These are phyloP conservation scores for Zygogramma bicolorata DNA, from an alignment of 2,888 invertebrate species.

Conservation along the genomic window DNA sequence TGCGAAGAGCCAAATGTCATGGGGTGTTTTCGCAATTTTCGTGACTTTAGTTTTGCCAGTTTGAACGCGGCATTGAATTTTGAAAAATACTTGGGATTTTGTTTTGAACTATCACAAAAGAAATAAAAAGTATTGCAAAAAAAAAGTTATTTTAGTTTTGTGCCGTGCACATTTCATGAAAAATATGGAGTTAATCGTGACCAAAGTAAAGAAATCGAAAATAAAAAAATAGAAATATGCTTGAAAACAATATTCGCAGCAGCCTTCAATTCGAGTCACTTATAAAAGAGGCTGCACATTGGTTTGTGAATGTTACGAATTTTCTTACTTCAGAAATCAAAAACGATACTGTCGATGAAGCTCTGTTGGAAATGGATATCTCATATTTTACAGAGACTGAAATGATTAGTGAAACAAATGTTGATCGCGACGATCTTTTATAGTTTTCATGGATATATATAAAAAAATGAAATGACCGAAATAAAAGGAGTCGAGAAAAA, in stretches of 20 bases:
- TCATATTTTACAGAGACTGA: background rate
- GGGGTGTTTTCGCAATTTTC: slow-evolving; percentile 12
- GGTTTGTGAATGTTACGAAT: slow-evolving; percentile 15
- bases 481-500: too few species aligned
- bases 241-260: slow-evolving; percentile 4
- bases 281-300: background rate
- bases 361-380: background rate
- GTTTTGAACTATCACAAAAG: background rate
- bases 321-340: background rate
- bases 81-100: background rate
- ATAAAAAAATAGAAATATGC: background rate
- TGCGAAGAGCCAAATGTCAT: background rate
- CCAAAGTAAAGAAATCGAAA: background rate
- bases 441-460: too few species aligned
- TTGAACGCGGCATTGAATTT: slow-evolving; percentile 14
- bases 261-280: background rate
- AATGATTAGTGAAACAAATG: background rate
- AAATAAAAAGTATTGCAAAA: background rate
- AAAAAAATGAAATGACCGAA: too few species aligned
- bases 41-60: slow-evolving; percentile 23
- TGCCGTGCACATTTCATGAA: slow-evolving; percentile 23
- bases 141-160: background rate
- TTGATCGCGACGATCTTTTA: background rate
- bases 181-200: background rate
- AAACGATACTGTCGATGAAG: background rate